Conservation (phyloP, 2,888 invertebrate species). For the Nebria brevicollis region DNA sequence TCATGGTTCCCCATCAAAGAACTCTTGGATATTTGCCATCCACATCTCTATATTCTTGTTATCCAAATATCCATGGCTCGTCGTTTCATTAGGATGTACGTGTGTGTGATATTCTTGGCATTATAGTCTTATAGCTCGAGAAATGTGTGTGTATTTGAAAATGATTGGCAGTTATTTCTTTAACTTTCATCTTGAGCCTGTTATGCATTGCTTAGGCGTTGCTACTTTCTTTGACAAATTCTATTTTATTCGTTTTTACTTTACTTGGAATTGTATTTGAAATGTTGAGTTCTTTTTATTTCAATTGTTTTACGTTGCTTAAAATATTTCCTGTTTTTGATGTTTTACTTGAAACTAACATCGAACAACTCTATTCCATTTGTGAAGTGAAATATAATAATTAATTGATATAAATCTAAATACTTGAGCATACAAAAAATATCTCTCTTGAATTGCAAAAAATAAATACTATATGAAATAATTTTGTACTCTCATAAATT, state of each 20-base stretch:
- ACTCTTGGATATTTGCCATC: neutral
- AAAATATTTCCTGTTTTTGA: neutral
- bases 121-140: neutral
- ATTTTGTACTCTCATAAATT: too few relatives aligned
- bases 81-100: neutral
- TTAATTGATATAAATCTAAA: too few relatives aligned
- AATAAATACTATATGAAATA: too few relatives aligned
- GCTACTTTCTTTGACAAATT: neutral
- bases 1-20: conserved; percentile 8
- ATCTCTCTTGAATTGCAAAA: too few relatives aligned
- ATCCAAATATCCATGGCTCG: neutral
- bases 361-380: neutral
- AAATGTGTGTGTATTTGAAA: neutral
- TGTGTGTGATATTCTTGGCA: neutral
- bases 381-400: too few relatives aligned
- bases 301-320: neutral
- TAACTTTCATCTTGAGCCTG: neutral
- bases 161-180: neutral
- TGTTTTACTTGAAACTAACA: neutral
- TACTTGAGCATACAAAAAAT: too few relatives aligned
- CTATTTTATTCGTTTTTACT: neutral
- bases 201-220: neutral
- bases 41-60: neutral
- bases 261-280: neutral
- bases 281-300: neutral